phyloP scores from a whole-genome alignment of 1,140 invertebrate genomes.

The Trichogramma pretiosum region DNA sequence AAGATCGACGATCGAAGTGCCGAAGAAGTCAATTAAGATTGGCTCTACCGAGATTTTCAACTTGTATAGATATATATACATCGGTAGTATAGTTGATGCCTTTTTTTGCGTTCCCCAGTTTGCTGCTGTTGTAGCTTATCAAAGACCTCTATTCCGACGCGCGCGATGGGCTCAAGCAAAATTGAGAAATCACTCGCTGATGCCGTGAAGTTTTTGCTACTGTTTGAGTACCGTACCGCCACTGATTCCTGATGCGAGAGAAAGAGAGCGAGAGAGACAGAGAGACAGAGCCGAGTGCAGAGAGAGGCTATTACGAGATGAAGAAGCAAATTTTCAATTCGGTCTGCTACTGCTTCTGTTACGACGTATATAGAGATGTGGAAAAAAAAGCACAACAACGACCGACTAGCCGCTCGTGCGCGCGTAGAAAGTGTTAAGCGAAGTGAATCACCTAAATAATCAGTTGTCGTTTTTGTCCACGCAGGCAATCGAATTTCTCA shows the following conservation, averaged over 20 bases:
- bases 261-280: neutral
- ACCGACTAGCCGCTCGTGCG: too few species aligned
- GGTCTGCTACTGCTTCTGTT: slow-evolving; percentile 1
- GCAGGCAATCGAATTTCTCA: too few species aligned
- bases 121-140: too few species aligned
- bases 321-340: slow-evolving; percentile 18
- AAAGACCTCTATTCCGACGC: neutral
- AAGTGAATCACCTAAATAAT: slow-evolving; percentile 7
- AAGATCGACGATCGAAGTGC: slow-evolving; percentile 1
- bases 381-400: neutral
- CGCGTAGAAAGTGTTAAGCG: slow-evolving; percentile 2
- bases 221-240: neutral
- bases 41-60: slow-evolving; percentile 10
- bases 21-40: slow-evolving; percentile 16
- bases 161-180: neutral
- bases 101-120: slow-evolving; percentile 6
- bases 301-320: slow-evolving; percentile 1
- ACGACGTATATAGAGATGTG: slow-evolving; percentile 6
- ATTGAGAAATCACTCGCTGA: slow-evolving; percentile 20
- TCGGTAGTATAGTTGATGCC: too few species aligned
- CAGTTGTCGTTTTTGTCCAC: too few species aligned
- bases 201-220: slow-evolving; percentile 11
- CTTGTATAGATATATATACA: too few species aligned
- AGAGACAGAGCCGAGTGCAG: neutral
- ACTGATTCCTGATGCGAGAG: slow-evolving; percentile 2